Conservation (phyloP, 2,797 vertebrate genomes). For the Buceros bicornis region DNA sequence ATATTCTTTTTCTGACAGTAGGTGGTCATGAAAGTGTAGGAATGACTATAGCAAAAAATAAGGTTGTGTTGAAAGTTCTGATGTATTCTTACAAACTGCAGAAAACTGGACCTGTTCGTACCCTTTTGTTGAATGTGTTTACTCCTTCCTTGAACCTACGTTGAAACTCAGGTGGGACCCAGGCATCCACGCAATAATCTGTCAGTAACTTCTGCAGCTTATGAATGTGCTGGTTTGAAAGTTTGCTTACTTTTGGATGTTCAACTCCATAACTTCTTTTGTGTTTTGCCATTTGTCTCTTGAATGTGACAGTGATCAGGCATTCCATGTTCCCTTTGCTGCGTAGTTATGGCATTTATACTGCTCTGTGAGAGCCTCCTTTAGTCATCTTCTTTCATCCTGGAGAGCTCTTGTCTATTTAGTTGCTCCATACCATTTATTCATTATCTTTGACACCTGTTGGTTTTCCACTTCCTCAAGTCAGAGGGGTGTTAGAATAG, state of each 20-base stretch:
- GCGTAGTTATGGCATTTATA: not conserved
- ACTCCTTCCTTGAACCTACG: not conserved
- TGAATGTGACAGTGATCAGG: not conserved
- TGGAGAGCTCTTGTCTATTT: not conserved
- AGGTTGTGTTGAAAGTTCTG: not conserved
- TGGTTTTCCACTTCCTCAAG: not conserved
- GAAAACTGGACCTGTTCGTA: not conserved
- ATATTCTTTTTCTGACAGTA: not conserved
- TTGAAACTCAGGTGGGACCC: not conserved
- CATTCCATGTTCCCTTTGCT: not conserved
- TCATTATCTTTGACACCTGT: not conserved
- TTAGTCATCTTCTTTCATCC: not conserved
- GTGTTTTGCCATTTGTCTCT: not conserved
- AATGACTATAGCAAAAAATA: not conserved
- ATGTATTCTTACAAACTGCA: not conserved
- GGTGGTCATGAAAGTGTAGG: not conserved
- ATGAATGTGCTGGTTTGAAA: not conserved
- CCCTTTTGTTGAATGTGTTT: not conserved
- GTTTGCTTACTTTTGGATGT: not conserved
- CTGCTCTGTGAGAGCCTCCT: not conserved
- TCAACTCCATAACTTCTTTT: not conserved
- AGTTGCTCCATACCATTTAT: not conserved
- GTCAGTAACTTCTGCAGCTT: rapidly evolving
- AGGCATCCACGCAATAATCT: not conserved
- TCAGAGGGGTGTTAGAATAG: not conserved